Evolutionary conservation across 37 sponge, comb jelly and placozoan genomes (phyloP).

Genomic region (Ianthella basta): DNA sequence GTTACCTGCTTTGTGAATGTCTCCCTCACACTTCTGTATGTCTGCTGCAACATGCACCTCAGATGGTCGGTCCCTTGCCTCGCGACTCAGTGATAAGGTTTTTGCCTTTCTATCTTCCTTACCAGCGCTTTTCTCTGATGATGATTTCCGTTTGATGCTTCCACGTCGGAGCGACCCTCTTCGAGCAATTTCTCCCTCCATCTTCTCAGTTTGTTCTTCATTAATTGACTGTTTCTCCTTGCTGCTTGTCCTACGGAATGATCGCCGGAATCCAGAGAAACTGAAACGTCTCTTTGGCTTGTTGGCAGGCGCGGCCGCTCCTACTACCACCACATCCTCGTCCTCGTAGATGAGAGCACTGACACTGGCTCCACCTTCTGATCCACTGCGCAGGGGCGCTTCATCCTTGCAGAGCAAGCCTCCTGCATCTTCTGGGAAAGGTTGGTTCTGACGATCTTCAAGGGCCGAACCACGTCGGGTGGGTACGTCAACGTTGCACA

Average conservation of each 20-base stretch:
- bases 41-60: too few species aligned
- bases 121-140: not conserved
- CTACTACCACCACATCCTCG: not conserved
- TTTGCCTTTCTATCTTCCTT: not conserved
- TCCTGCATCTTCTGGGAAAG: not conserved
- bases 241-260: not conserved
- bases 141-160: not conserved
- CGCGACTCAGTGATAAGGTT: not conserved
- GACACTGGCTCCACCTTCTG: not conserved
- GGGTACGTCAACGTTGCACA: constrained; percentile 12
- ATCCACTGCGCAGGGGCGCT: not conserved
- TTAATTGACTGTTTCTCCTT: not conserved
- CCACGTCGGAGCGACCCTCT: not conserved
- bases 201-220: not conserved
- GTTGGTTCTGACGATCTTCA: not conserved
- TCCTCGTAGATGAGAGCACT: constrained; percentile 5
- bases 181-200: not conserved
- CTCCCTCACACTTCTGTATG: too few species aligned
- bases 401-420: not conserved
- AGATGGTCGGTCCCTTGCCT: not conserved
- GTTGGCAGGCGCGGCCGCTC: not conserved
- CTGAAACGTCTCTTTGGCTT: constrained; percentile 18
- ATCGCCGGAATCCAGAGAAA: not conserved
- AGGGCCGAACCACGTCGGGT: not conserved
- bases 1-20: too few species aligned